Base-by-base conservation (phyloP, 1,140 invertebrate species). In the Nasonia vitripennis region DNA sequence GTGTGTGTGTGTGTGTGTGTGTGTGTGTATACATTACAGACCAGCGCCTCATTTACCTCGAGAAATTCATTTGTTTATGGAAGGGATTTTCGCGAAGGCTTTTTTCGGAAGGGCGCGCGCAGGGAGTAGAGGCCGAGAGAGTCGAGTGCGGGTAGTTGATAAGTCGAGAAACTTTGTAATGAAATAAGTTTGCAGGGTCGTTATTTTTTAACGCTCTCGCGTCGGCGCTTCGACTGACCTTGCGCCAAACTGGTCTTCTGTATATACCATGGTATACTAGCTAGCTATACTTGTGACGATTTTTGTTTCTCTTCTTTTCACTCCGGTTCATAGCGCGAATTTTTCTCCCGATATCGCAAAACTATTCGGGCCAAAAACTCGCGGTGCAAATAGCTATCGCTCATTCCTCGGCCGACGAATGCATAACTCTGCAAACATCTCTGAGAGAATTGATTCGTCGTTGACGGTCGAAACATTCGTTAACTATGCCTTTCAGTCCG, bases 61-160 rank as follows among this genome's bases (percentile, higher is more conserved):
- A 41, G 51, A 83, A 68, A 78, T 77, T 83, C 55, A 83, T 83
- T 82, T 78, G 51, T 68, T 77, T 78, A 67, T 27, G 27, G 10
- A n/a, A 6, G n/a, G 12, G 12, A 55, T 55, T 68, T 68, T 79
- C 17, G 17, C 20, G 17, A 14, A 62, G 55, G 55, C 20, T 62
- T 62, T 62, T 62, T 62, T 17, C 17, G 27, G 27, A 27, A 27
- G 27, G 27, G 27, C 27, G 0, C 27, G 27, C 27, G 27, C 27
- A 3, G 20, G 34, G 34, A 37, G 51, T 17, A 17, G 51, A 5
- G 12, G 51, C 5, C 5, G 51, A 27, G 51, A 3, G 20, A 62
- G 55, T n/a, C 55, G 55, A n/a, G 55, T 62, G 17, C 6, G 41
- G n/a, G 6, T n/a, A 62, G 20, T 17, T 20, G 55, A 17, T 62